Conservation (phyloP, 2,888 invertebrate genomes). For the Napeogenes inachia region DNA sequence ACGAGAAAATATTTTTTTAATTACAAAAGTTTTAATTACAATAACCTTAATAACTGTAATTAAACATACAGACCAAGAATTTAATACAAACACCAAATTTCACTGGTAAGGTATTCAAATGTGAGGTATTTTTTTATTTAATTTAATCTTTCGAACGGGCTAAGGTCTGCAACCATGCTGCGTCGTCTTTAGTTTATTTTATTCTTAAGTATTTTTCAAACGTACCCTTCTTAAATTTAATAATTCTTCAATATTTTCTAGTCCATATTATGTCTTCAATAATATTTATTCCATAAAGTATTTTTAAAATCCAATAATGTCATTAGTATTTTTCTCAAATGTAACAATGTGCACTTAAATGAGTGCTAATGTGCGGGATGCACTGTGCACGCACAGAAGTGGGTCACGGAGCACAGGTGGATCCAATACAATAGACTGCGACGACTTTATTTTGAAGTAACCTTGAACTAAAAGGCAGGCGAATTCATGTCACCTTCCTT, state of each 20-base stretch:
- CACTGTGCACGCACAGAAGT: conserved; percentile 10
- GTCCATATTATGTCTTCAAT: too few relatives aligned
- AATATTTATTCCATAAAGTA: too few relatives aligned
- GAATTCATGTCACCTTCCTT: not conserved
- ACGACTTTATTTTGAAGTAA: not conserved
- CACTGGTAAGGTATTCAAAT: conserved; percentile 14
- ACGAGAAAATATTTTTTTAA: not conserved
- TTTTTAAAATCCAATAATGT: not conserved
- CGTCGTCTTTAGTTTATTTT: too few relatives aligned
- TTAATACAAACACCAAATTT: conserved; percentile 1
- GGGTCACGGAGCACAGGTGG: conserved; percentile 22
- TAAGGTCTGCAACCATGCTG: too few relatives aligned
- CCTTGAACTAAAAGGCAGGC: conserved; percentile 2
- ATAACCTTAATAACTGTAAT: not conserved
- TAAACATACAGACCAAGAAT: not conserved
- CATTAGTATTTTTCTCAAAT: conserved; percentile 14
- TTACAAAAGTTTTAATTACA: not conserved
- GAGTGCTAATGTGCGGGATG: conserved; percentile 18
- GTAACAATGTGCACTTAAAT: conserved; percentile 12
- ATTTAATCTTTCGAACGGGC: too few relatives aligned
- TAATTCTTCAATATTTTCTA: too few relatives aligned
- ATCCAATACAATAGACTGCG: not conserved
- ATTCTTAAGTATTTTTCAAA: too few relatives aligned
- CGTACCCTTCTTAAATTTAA: too few relatives aligned
- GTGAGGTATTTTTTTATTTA: not conserved